Conservation (phyloP, 2,113 vertebrate species). For the Festucalex cinctus region DNA sequence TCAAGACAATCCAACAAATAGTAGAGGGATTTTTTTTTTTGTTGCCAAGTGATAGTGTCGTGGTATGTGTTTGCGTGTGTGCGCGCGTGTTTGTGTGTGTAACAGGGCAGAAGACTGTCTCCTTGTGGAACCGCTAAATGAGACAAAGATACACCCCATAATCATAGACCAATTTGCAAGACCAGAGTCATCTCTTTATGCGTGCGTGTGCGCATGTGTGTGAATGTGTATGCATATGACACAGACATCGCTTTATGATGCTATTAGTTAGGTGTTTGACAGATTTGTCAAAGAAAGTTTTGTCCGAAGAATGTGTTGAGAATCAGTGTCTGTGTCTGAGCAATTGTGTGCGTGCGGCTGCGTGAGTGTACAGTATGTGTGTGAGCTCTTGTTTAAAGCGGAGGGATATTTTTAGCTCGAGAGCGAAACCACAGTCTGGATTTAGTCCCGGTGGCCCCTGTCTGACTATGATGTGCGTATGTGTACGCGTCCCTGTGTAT, state of each 20-base stretch:
- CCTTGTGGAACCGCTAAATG: slow-evolving; percentile 71
- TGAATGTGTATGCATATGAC: not conserved
- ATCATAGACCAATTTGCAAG: slow-evolving; percentile 71
- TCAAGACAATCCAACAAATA: slow-evolving; percentile 31
- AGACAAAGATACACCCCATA: slow-evolving; percentile 76
- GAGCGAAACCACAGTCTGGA: slow-evolving; percentile 67
- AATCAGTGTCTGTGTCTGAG: not conserved
- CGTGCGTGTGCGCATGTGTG: slow-evolving; percentile 36
- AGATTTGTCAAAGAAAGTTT: slow-evolving; percentile 25
- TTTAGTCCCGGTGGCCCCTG: slow-evolving; percentile 58
- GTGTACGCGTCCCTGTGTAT: slow-evolving; percentile 3
- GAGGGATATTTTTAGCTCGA: slow-evolving; percentile 66
- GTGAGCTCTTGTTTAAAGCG: slow-evolving; percentile 58
- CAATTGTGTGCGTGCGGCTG: not conserved
- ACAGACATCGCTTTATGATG: not conserved
- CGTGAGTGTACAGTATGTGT: slow-evolving; percentile 18
- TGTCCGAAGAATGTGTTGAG: slow-evolving; percentile 25
- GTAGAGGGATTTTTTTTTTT: slow-evolving; percentile 25
- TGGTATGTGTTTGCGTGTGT: slow-evolving; percentile 20
- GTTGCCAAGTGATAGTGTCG: slow-evolving; percentile 34
- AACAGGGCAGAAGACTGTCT: slow-evolving; percentile 70
- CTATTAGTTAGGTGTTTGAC: slow-evolving; percentile 15
- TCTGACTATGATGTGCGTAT: slow-evolving; percentile 30
- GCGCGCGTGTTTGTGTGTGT: slow-evolving; percentile 40
- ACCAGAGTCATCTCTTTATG: slow-evolving; percentile 62